phyloP scores from a whole-genome alignment of 2,797 vertebrate species.

The Sebastes iracundus region DNA sequence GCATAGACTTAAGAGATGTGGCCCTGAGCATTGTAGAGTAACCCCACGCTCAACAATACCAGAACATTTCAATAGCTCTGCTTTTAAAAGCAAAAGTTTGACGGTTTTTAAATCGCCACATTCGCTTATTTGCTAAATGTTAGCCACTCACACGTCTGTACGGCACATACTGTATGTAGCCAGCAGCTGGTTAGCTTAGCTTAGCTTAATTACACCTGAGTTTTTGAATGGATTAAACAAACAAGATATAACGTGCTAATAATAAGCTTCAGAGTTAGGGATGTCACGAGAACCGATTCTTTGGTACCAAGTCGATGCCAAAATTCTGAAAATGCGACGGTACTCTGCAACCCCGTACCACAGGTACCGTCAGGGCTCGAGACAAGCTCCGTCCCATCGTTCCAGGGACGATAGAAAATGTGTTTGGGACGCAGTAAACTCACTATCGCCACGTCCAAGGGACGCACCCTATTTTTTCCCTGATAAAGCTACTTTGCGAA shows the following conservation, averaged over 20 bases:
- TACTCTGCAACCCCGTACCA: no score
- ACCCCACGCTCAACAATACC: background rate
- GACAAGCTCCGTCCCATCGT: rapidly evolving
- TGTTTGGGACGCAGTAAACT: no score
- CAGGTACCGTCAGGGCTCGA: rapidly evolving
- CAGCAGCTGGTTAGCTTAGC: background rate
- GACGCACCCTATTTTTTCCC: no score
- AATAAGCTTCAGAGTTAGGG: background rate
- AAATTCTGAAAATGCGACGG: no score
- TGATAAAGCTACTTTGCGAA: no score
- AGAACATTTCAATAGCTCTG: background rate
- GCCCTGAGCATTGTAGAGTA: background rate
- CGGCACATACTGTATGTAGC: rapidly evolving
- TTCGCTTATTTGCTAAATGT: background rate
- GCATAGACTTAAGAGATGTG: background rate
- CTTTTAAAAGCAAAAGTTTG: background rate
- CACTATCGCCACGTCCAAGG: no score
- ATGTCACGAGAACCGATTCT: no score
- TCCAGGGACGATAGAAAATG: no score
- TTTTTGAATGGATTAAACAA: background rate
- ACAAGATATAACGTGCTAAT: background rate
- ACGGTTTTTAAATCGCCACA: background rate
- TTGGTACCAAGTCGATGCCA: no score
- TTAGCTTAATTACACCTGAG: no score
- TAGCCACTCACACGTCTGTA: background rate